Percentiles rank a stretch among this genome's conserved stretches.
Conservation (phyloP, 2,888 invertebrate genomes). For the Dysmachus trigonus region DNA sequence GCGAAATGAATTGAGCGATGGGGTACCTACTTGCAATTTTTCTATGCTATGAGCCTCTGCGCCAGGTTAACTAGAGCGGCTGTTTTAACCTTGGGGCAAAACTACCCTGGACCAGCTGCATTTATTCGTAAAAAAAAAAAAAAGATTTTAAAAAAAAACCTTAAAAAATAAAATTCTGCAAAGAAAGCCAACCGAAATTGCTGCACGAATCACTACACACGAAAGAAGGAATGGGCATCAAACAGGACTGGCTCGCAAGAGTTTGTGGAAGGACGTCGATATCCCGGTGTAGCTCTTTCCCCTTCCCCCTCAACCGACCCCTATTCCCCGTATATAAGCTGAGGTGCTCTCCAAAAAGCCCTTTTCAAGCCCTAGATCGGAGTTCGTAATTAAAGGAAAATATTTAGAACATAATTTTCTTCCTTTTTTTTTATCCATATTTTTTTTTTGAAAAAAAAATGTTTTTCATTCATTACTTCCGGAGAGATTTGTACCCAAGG, state of each 20-base stretch:
- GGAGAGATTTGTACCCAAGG: neutral
- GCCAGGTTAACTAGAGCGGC: conserved; percentile 15
- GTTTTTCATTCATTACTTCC: conserved; percentile 33
- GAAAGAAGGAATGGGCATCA: neutral
- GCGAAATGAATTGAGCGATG: neutral
- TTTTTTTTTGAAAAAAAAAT: neutral
- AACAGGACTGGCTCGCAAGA: neutral
- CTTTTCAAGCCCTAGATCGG: neutral
- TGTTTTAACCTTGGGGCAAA: conserved; percentile 21
- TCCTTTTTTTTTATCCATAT: neutral
- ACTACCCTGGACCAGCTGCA: neutral
- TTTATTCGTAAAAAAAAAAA: neutral
- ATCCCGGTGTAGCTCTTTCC: too few species aligned
- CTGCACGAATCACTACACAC: conserved; percentile 22
- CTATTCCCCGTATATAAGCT: neutral
- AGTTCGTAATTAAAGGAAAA: conserved; percentile 31
- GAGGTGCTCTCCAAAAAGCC: neutral
- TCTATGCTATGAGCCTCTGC: neutral
- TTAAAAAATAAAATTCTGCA: neutral
- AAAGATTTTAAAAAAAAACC: neutral
- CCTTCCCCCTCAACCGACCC: neutral
- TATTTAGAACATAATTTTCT: conserved; percentile 40
- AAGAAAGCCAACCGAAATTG: conserved; percentile 10
- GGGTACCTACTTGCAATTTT: neutral
- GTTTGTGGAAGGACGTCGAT: neutral